These are phyloP conservation scores for Ifrita kowaldi DNA, from an alignment of 2,113 vertebrate species.

Conservation along the genomic window DNA sequence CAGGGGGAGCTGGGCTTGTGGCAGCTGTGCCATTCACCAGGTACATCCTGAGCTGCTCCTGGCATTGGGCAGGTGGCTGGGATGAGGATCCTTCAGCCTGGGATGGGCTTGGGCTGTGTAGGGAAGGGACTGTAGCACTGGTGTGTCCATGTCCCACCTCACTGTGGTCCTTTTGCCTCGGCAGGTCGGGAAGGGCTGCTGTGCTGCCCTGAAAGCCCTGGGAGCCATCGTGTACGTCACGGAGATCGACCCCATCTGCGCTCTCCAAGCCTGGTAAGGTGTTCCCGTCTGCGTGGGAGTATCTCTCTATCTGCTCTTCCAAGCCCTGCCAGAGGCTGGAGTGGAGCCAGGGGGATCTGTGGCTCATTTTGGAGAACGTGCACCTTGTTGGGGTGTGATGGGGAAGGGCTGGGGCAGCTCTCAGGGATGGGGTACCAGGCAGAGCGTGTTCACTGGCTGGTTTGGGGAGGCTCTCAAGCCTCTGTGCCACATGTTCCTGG, in stretches of 20 bases:
- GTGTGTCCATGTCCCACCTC: background rate
- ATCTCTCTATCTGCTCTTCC: background rate
- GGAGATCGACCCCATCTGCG: slow-evolving; percentile 97
- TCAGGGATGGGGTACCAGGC: background rate
- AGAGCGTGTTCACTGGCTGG: background rate
- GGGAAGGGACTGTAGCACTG: background rate
- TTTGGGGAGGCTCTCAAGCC: background rate
- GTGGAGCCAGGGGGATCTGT: background rate
- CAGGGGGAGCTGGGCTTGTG: background rate
- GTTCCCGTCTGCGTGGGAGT: background rate
- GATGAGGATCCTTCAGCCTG: background rate
- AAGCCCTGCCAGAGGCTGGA: background rate
- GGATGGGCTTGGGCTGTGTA: rapidly evolving
- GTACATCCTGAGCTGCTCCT: background rate
- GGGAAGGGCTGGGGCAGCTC: background rate
- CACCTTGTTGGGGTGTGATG: background rate
- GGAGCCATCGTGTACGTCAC: slow-evolving; percentile 96
- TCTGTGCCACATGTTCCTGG: background rate
- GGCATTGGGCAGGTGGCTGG: rapidly evolving
- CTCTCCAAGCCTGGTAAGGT: slow-evolving; percentile 92
- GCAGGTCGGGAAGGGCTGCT: slow-evolving; percentile 97
- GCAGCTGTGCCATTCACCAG: background rate
- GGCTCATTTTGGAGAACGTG: rapidly evolving
- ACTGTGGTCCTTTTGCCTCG: background rate
- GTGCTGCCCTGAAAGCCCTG: slow-evolving; percentile 93